A percentile compares a stretch with the other conserved stretches of the same genome.
Evolutionary conservation across 2,113 vertebrate species (phyloP).

Genomic region (Rana temporaria): DNA sequence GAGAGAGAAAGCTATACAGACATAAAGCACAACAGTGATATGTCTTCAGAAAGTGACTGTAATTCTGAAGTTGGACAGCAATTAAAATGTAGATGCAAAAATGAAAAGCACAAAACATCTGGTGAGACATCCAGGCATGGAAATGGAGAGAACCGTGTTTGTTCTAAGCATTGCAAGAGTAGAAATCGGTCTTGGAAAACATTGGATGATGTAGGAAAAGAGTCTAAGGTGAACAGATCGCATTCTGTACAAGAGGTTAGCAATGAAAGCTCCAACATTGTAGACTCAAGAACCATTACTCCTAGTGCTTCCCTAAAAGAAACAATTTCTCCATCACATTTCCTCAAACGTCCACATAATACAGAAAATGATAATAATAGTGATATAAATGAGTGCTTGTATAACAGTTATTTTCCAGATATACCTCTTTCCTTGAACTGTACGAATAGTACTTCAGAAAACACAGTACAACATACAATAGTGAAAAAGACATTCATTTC

Average conservation of each 20-base stretch:
- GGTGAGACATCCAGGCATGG: conserved; percentile 65
- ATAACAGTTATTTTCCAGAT: conserved; percentile 23
- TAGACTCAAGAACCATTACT: conserved; percentile 52
- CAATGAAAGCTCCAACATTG: conserved; percentile 59
- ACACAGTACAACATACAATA: conserved; percentile 31
- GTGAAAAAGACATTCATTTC: conserved; percentile 65
- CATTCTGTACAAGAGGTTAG: conserved; percentile 59
- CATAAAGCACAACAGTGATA: conserved; percentile 69
- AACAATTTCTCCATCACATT: conserved; percentile 53
- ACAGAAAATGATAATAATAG: conserved; percentile 24
- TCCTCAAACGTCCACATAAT: conserved; percentile 49
- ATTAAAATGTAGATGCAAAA: conserved; percentile 61
- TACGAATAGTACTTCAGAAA: conserved; percentile 58
- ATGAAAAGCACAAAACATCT: conserved; percentile 56
- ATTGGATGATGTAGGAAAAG: conserved; percentile 54
- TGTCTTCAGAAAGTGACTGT: conserved; percentile 60
- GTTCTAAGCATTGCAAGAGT: conserved; percentile 65
- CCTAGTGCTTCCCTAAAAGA: conserved; percentile 63
- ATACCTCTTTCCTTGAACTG: conserved; percentile 54
- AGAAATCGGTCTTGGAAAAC: conserved; percentile 57
- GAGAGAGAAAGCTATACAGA: conserved; percentile 54
- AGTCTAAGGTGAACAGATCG: conserved; percentile 58
- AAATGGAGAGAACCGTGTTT: conserved; percentile 71
- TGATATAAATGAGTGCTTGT: conserved; percentile 54
- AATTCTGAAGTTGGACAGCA: conserved; percentile 52